Evolutionary conservation across 2,888 invertebrate genomes (phyloP).

Genomic region (Pseudanteris insignis): DNA sequence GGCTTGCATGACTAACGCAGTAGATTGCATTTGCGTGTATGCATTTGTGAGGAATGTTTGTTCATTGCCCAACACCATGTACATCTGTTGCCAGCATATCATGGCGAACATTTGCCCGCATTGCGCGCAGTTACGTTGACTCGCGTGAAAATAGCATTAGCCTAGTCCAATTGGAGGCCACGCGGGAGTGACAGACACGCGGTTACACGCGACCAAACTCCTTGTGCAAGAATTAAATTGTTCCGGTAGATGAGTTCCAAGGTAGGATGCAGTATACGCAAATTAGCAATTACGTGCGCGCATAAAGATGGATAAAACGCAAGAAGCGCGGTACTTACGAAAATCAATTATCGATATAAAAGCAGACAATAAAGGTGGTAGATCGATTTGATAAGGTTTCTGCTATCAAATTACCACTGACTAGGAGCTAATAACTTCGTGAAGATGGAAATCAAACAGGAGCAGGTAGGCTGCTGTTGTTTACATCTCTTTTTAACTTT

Average conservation of each 20-base stretch:
- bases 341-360: conserved; percentile 10
- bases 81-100: conserved; percentile 35
- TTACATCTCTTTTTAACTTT: conserved; percentile 22
- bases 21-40: conserved; percentile 28
- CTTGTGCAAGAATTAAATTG: too few relatives aligned
- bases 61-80: conserved; percentile 26
- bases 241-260: background rate
- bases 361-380: background rate
- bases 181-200: background rate
- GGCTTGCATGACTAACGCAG: conserved; percentile 28
- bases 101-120: conserved; percentile 39
- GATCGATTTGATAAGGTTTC: background rate
- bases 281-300: conserved; percentile 2
- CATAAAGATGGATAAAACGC: conserved; percentile 16
- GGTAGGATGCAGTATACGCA: background rate
- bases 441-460: conserved; percentile 31
- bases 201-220: too few relatives aligned
- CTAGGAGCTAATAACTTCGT: too few relatives aligned
- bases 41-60: conserved; percentile 33
- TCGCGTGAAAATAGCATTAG: conserved; percentile 14
- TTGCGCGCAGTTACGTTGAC: conserved; percentile 22
- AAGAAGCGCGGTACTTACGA: conserved; percentile 13
- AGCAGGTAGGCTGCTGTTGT: conserved; percentile 18
- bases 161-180: background rate
- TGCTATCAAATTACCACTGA: too few relatives aligned